Base-by-base conservation (phyloP, 1,140 invertebrate genomes). In the Pinna nobilis region DNA sequence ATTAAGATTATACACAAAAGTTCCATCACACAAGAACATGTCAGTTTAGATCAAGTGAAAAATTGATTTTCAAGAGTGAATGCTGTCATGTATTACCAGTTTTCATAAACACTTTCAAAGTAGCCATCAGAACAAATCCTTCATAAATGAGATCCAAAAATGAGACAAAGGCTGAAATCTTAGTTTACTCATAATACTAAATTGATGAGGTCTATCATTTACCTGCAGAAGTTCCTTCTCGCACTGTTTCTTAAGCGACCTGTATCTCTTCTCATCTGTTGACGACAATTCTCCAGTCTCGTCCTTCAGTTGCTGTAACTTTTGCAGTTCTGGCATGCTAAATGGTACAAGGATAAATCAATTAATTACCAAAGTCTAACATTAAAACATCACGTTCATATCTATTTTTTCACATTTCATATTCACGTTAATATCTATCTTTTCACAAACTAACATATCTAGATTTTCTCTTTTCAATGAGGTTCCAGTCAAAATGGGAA, bases 281-380 rank as follows among this genome's bases (percentile, higher is more conserved):
- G 90, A 90, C 3, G 96, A 97, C 49, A 99, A 88, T 88, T 99
- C 98, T 0, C 97, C 97, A 0, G 97, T 98, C 86, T 99, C 97
- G 87, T 99, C 98, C 86, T 98, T 98, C 60, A 99, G 88, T 82
- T 98, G 95, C 79, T 99, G 98, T 30, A 99, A 90, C 80, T 99
- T 99, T 74, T 96, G 93, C 15, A 99, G 89, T 85, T 99, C 98
- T 25, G 94, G 87, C 57, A 90, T 83, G 59, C 89, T 90, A 70
- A 51, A 20, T 66, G 53, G 55, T 59, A 55, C 7, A 68, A 57
- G 30, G n/a, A 64, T 51, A 57, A 15, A 49, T 49, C 7, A 37
- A 35, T 25, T 23, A 51, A 53, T 39, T 50, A 59, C 2, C n/a
- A 20, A n/a, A 50, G n/a, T n/a, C 7, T 28, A 32, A 44, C 11